Evolutionary conservation across 1,140 invertebrate species (phyloP).

Genomic region (Philopotamus ludificatus): DNA sequence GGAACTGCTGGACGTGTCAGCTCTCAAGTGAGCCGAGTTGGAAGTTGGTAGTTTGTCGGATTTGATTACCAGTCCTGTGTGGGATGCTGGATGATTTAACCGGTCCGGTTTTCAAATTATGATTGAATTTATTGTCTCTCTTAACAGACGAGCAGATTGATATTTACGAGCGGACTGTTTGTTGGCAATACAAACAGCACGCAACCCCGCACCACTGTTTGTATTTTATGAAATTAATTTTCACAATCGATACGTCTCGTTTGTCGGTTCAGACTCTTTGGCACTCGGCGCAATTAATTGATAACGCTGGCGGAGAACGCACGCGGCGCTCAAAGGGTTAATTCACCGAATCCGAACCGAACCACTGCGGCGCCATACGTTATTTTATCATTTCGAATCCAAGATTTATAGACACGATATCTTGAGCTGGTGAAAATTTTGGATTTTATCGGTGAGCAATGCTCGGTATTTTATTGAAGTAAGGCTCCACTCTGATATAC

Average conservation of each 20-base stretch:
- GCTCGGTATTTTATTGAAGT: too few species aligned
- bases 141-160: constrained; percentile 10
- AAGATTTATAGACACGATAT: too few species aligned
- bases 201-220: neutral
- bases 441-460: too few species aligned
- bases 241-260: neutral
- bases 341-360: too few species aligned
- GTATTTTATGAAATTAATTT: constrained; percentile 10
- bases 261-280: neutral
- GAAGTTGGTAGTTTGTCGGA: constrained; percentile 16
- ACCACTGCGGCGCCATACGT: too few species aligned
- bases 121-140: constrained; percentile 26
- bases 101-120: constrained; percentile 27
- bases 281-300: neutral
- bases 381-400: too few species aligned
- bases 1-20: neutral
- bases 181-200: neutral
- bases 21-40: constrained; percentile 2
- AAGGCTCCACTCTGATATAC: too few species aligned
- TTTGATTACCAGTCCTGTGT: constrained; percentile 17
- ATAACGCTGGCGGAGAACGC: too few species aligned
- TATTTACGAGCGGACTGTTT: constrained; percentile 7
- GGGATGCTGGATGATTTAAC: constrained; percentile 20
- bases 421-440: too few species aligned
- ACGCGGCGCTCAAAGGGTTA: too few species aligned